Conservation (phyloP, 2,113 vertebrate species). For the Ivindomyrus marchei region DNA sequence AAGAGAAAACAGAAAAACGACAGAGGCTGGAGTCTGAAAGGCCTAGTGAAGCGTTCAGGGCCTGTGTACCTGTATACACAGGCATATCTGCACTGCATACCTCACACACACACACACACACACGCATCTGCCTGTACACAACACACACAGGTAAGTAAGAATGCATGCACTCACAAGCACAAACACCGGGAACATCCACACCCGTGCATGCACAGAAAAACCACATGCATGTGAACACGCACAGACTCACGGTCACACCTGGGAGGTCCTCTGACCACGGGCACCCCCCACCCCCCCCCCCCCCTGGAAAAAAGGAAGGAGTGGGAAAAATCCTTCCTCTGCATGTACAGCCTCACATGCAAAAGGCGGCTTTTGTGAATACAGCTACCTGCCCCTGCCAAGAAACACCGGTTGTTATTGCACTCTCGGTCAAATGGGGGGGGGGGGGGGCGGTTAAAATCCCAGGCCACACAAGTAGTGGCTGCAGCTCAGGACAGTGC, state of each 20-base stretch:
- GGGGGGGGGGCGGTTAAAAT: background rate
- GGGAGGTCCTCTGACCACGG: background rate
- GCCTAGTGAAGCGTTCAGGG: background rate
- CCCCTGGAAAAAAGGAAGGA: background rate
- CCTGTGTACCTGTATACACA: background rate
- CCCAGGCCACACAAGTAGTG: constrained; percentile 12
- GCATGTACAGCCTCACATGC: background rate
- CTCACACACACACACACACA: background rate
- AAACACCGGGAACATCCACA: background rate
- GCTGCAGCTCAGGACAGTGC: background rate
- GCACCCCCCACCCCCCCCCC: too few species aligned
- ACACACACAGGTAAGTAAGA: background rate
- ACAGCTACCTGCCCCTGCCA: background rate
- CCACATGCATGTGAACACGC: background rate
- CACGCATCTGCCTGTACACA: background rate
- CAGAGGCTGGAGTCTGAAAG: background rate
- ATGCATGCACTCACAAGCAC: background rate
- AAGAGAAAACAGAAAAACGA: background rate
- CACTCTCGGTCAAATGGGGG: background rate
- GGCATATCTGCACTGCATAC: background rate
- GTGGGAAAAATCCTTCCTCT: background rate
- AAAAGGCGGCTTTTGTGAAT: background rate
- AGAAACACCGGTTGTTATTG: background rate
- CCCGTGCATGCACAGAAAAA: background rate
- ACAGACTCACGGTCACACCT: background rate